Evolutionary conservation across 2,888 invertebrate species (phyloP), one percentile per base, ranked within the genome.

Genomic region (Catocala sponsa): DNA sequence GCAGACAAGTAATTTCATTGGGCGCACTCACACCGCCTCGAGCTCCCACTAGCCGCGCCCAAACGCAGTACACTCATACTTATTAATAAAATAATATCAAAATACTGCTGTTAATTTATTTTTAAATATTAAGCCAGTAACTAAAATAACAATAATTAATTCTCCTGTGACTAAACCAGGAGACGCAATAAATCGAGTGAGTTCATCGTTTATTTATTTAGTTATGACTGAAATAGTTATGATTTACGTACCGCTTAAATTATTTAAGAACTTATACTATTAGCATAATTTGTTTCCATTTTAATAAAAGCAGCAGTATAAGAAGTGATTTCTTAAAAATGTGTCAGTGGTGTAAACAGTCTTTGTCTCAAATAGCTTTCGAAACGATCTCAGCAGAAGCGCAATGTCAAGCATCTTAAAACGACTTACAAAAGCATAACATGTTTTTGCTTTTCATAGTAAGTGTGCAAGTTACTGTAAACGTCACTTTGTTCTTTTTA

Each of bases 11-110:
- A 76, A 81, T 85, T 84, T 80, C 79, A 82, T 78, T 79, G 82
- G 82, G 83, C 83, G 81, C 80, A 63, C 78, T 73, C 66, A 66
- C 72, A 76, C 72, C 63, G 90, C 90, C 88, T 72, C 78, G 71
- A 80, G 87, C 78, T 74, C 71, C 69, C 70, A 68, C 80, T 85
- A 82, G 83, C 78, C 81, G 74, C 87, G 80, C 88, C 87, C 83
- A 83, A 61, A 56, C 65, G 53, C 59, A 68, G 67, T 74, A 63
- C 63, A 71, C 68, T 71, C 49, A 47, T 59, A 63, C 67, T 70
- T 70, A 76, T 75, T 80, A 66, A 63, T 72, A 65, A 55, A 64
- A 63, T 69, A 65, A 65, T 58, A 70, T 58, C 59, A 63, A 73
- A 74, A 66, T 65, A 65, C 68, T 70, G 47, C 44, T 32, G 44